These are phyloP conservation scores for Agriopis leucophaearia DNA, from an alignment of 2,888 invertebrate genomes.

Conservation along the genomic window DNA sequence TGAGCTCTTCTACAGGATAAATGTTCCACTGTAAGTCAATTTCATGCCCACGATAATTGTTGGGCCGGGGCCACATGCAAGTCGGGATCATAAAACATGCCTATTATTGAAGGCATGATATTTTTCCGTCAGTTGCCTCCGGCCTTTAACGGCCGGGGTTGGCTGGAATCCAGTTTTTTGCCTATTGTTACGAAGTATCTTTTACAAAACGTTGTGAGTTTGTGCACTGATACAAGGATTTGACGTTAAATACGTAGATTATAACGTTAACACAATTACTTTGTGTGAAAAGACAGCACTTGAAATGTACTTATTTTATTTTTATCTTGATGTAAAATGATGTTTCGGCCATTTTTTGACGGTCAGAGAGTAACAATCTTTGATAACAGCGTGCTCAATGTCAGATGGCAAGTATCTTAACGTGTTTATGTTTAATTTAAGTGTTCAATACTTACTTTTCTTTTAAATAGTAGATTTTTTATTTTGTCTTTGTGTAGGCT, in stretches of 20 bases:
- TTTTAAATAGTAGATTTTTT: too few relatives aligned
- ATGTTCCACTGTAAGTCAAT: conserved; percentile 34
- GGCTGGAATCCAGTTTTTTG: conserved; percentile 68
- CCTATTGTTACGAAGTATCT: conserved; percentile 55
- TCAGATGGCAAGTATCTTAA: too few relatives aligned
- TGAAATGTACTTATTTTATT: too few relatives aligned
- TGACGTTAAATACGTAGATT: background rate
- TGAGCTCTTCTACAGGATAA: conserved; percentile 5
- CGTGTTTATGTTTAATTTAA: too few relatives aligned
- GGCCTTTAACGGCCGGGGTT: conserved; percentile 62
- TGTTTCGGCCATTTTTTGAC: background rate
- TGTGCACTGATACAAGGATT: conserved; percentile 42
- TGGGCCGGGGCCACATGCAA: conserved; percentile 46
- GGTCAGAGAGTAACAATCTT: too few relatives aligned
- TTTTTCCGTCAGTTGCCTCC: conserved; percentile 65
- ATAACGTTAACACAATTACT: background rate
- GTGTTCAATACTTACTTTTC: too few relatives aligned
- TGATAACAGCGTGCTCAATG: too few relatives aligned
- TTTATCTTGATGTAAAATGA: background rate
- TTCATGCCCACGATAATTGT: conserved; percentile 41
- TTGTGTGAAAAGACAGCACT: too few relatives aligned
- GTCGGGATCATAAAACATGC: conserved; percentile 59
- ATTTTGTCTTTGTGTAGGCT: too few relatives aligned
- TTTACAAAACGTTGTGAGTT: conserved; percentile 56
- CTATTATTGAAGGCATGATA: conserved; percentile 64